These are phyloP conservation scores for Troglohyphantes excavatus DNA, from an alignment of 2,888 invertebrate species.

Conservation along the genomic window DNA sequence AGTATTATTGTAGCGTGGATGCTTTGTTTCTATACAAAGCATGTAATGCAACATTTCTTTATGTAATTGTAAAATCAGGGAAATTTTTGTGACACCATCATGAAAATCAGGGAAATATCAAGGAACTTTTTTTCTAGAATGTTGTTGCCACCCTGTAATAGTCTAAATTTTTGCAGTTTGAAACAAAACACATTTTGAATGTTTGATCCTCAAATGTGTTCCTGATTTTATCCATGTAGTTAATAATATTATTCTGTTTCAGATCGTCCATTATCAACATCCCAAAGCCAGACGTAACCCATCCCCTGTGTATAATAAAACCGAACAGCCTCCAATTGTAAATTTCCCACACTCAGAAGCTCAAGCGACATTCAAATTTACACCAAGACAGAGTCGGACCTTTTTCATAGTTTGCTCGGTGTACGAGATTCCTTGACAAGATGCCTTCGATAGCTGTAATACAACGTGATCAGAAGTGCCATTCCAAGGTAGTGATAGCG, in stretches of 20 bases:
- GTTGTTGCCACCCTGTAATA: too few relatives aligned
- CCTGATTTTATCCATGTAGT: too few relatives aligned
- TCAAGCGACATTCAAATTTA: background rate
- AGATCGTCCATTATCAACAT: slow-evolving; percentile 77
- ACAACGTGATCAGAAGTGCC: slow-evolving; percentile 76
- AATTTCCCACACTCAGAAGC: background rate
- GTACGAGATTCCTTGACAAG: slow-evolving; percentile 24
- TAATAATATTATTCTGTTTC: slow-evolving; percentile 11
- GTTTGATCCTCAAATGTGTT: too few relatives aligned
- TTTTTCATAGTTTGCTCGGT: slow-evolving; percentile 12
- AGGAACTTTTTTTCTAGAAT: too few relatives aligned
- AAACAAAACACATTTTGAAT: too few relatives aligned
- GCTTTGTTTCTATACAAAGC: too few relatives aligned
- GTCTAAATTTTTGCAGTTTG: too few relatives aligned
- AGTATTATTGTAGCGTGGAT: too few relatives aligned
- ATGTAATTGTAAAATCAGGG: too few relatives aligned
- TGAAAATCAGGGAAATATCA: too few relatives aligned
- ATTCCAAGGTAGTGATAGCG: slow-evolving; percentile 75
- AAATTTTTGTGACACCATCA: too few relatives aligned
- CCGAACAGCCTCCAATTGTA: background rate
- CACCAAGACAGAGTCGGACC: background rate
- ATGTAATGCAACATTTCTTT: too few relatives aligned
- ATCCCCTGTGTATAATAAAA: slow-evolving; percentile 19
- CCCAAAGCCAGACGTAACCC: slow-evolving; percentile 75
- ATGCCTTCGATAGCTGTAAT: slow-evolving; percentile 64